Evolutionary conservation across 2,888 invertebrate genomes (phyloP).

Genomic region (Eurytoma californica): DNA sequence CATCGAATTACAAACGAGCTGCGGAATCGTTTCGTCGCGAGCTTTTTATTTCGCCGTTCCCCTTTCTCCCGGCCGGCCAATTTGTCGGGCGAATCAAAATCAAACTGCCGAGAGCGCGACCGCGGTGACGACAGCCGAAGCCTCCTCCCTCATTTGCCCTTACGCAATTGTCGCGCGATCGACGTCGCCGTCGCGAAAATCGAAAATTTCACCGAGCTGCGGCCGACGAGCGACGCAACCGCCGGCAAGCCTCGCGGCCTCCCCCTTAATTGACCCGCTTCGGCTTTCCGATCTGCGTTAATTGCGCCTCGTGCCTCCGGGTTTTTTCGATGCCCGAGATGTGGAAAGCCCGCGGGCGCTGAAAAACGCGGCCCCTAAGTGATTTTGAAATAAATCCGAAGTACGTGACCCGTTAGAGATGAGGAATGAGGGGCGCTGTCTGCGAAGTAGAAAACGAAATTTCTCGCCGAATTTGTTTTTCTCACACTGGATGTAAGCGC

Average conservation of each 20-base stretch:
- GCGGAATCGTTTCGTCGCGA: background rate
- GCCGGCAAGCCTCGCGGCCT: background rate
- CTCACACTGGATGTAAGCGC: background rate
- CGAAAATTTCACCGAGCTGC: conserved; percentile 20
- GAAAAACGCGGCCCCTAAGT: background rate
- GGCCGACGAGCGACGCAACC: background rate
- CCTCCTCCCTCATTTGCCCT: conserved; percentile 1
- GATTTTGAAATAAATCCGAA: background rate
- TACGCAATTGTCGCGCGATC: conserved; percentile 6
- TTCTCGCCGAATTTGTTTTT: background rate
- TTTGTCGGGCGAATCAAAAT: background rate
- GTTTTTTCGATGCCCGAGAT: background rate
- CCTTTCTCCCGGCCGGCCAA: background rate
- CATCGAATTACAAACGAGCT: conserved; percentile 41
- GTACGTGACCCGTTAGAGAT: background rate
- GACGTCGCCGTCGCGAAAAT: background rate
- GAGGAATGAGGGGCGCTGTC: background rate
- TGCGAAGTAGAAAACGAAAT: background rate
- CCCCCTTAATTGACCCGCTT: background rate
- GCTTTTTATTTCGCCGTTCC: background rate
- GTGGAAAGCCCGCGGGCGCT: no score
- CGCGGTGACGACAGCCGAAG: conserved; percentile 3
- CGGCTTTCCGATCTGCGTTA: background rate
- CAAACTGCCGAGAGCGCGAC: background rate
- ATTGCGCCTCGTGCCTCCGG: background rate